These are phyloP conservation scores for Leucophenga maculata DNA, from an alignment of 2,888 invertebrate genomes.

Conservation along the genomic window DNA sequence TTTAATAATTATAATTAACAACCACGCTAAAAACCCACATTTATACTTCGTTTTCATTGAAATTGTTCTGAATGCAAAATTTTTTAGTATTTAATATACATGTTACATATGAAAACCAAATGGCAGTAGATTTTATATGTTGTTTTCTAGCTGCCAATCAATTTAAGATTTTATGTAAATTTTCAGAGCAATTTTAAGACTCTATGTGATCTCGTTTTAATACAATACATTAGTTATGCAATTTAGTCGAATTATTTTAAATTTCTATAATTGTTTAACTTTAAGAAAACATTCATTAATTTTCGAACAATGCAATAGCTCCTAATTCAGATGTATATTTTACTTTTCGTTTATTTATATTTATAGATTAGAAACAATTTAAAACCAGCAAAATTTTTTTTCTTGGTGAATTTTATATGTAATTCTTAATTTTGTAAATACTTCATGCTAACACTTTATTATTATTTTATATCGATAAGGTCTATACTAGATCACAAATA, in stretches of 20 bases:
- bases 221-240: background rate
- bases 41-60: conserved; percentile 51
- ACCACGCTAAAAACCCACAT: conserved; percentile 46
- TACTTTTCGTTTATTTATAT: background rate
- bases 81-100: conserved; percentile 7
- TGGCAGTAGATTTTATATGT: conserved; percentile 39
- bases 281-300: background rate
- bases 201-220: background rate
- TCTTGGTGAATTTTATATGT: background rate
- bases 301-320: background rate
- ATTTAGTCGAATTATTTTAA: too few species aligned
- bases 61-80: conserved; percentile 71
- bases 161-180: conserved; percentile 34
- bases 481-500: background rate
- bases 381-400: background rate
- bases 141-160: conserved; percentile 37
- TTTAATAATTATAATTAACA: conserved; percentile 48
- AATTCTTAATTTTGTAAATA: background rate
- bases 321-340: background rate
- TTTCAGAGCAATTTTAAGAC: conserved; percentile 56
- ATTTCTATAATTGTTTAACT: background rate
- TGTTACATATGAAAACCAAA: conserved; percentile 1
- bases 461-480: background rate
- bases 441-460: conserved; percentile 1
- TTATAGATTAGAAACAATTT: background rate